Base-by-base conservation (phyloP, 2,113 vertebrate genomes). In the Probosciger aterrimus region DNA sequence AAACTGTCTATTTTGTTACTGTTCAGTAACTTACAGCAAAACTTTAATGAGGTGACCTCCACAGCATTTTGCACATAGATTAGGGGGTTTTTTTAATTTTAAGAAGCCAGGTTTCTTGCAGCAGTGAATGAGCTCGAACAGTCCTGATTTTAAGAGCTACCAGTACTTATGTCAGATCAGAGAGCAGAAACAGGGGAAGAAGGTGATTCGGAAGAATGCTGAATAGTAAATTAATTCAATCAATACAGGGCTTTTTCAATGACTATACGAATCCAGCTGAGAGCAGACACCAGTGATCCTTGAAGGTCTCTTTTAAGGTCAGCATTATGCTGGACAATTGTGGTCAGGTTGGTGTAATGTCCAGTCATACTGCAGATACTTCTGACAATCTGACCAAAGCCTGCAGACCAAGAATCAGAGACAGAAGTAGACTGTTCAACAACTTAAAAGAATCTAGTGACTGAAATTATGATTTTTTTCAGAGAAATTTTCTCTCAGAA, bases 41-140 rank as follows among this genome's bases (percentile, higher is more conserved):
- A 87, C 14, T 94, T 95, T 91, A 93, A 92, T 91, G 70, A 96
- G 50, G 83, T 88, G 79, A 85, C 92, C 82, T 95, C 92, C 67
- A 39, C 88, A 86, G n/a, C 37, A 35, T 81, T 95, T 43, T 76
- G 41, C 74, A 59, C 0, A 0, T 55, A 85, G 27, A 31, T 64
- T 47, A 24, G 19, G 3, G 1, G 0, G 5, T 77, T 86, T 87
- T 87, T 81, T 28, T 18, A 82, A 5, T 92, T 94, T 71, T 90
- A 25, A 68, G 64, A 89, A 93, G 60, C 44, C 20, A 71, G 9
- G n/a, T 84, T 94, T 64, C 47, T 83, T 91, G 20, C 10, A 81
- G 23, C 50, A 80, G 25, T 81, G 39, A 12, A 55, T 84, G 41
- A 94, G 18, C 43, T 47, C 24, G 68, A 18, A 37, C 33, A 90